Percentiles rank a stretch among this genome's conserved stretches.
Conservation (phyloP, 1,140 invertebrate genomes). For the Platyura marginata region DNA sequence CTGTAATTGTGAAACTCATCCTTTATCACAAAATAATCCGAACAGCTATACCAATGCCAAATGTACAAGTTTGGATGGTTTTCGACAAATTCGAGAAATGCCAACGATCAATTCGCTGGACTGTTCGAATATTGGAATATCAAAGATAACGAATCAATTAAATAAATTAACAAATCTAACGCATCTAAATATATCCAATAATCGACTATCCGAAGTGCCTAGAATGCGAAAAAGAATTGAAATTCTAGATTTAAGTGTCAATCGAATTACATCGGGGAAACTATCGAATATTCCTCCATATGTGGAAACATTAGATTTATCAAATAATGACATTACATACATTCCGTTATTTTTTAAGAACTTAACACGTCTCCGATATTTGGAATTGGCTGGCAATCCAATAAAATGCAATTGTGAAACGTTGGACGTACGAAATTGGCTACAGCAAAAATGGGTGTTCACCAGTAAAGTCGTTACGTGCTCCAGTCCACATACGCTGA, state of each 20-base stretch:
- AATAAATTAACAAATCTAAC: conserved; percentile 33
- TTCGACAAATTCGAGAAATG: no score
- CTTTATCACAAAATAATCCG: no score
- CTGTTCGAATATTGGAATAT: conserved; percentile 33
- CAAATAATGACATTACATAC: conserved; percentile 34
- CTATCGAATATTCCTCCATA: conserved; percentile 32
- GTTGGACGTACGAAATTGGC: conserved; percentile 29
- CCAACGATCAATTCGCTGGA: conserved; percentile 31
- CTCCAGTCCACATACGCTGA: conserved; percentile 25
- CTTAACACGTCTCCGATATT: conserved; percentile 29
- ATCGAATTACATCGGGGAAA: conserved; percentile 30
- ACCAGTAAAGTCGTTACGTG: conserved; percentile 32
- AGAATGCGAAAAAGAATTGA: conserved; percentile 36
- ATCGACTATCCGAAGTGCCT: conserved; percentile 30
- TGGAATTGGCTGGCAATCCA: conserved; percentile 35
- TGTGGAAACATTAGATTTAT: conserved; percentile 37
- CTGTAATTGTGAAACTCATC: no score
- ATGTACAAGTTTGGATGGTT: no score
- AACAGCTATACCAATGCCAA: no score
- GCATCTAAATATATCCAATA: conserved; percentile 34
- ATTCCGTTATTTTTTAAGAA: conserved; percentile 32
- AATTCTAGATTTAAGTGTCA: conserved; percentile 34
- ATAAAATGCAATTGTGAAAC: conserved; percentile 39
- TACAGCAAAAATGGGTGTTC: conserved; percentile 28
- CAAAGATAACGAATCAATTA: conserved; percentile 29